Conservation (phyloP, 2,113 vertebrate genomes). For the Python bivittatus region DNA sequence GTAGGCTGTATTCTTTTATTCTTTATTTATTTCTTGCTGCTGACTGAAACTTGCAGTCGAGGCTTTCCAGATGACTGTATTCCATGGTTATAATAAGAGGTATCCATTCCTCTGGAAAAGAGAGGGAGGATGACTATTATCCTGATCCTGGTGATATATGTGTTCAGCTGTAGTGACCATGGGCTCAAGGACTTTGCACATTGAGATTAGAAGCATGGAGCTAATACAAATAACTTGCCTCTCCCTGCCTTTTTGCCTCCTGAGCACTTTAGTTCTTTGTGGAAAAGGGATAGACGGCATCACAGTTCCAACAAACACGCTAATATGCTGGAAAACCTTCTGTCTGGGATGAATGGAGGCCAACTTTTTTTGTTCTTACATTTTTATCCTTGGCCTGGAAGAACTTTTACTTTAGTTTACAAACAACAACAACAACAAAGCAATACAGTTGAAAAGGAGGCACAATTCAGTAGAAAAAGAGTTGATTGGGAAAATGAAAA, state of each 20-base stretch:
- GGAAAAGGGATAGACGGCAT: background rate
- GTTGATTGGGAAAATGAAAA: too few species aligned
- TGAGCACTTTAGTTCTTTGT: background rate
- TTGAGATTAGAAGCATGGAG: background rate
- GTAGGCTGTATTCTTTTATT: background rate
- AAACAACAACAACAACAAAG: background rate
- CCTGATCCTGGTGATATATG: background rate
- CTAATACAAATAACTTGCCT: background rate
- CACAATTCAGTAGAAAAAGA: background rate
- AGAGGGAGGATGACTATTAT: background rate
- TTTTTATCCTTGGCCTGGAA: background rate
- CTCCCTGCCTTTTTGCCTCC: background rate
- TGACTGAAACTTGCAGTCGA: background rate
- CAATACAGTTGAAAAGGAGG: background rate
- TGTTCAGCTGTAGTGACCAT: background rate
- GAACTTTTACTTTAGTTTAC: background rate
- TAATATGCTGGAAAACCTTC: background rate
- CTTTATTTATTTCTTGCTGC: background rate
- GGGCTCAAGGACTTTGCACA: background rate
- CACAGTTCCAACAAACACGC: background rate
- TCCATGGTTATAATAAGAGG: background rate
- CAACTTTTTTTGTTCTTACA: background rate
- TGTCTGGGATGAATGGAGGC: background rate
- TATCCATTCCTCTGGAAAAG: background rate
- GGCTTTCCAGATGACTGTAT: background rate